Evolutionary conservation across 2,888 invertebrate species (phyloP), one percentile per base, ranked within the genome.

Genomic region (Himalopsyche kuldschensis): DNA sequence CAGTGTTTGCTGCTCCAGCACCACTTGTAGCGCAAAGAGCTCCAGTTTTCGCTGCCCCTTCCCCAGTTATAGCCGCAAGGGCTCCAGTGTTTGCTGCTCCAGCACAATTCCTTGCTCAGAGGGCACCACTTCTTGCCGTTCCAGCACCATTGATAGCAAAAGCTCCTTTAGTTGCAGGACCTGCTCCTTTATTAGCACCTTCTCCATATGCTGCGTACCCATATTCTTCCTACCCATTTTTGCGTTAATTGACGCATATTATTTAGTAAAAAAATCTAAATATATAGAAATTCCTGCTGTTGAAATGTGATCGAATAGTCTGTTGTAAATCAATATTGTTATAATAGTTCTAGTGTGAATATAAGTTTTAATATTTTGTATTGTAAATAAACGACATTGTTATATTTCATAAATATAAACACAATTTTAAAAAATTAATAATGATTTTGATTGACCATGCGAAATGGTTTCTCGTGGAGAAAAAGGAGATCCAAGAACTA

Each of bases 1-100:
- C 55, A n/a, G 24, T 76, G 8, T 81, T 77, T 55, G 55, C 55
- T 20, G 55, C 55, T 17, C 78, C 78, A 69, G 55, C 78, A 15
- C 76, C 83, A 47, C 17, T 76, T 4, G 3, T 84, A 24, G 77
- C 82, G 11, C 75, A 79, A 15, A 35, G 69, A 35, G 35, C 82
- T 80, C 80, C 82, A 41, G 32, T 78, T 1, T 35, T 84, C 2
- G 80, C 78, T 4, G 83, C 81, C 8, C 69, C 80, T 1, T 80
- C 85, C 17, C 83, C 83, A 6, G 76, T 80, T 17, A 3, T 84
- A 10, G 78, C 79, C 17, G 82, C 63, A 17, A 75, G 81, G 24
- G 81, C 85, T 27, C 84, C 82, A 63, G 17, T 83, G 10, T n/a
- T 84, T 2, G 82, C 82, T 3, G 84, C 80, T 3, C 81, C 77